A percentile compares a stretch with the other conserved stretches of the same genome.
Conservation (phyloP, 2,113 vertebrate species). For the Petromus typicus region DNA sequence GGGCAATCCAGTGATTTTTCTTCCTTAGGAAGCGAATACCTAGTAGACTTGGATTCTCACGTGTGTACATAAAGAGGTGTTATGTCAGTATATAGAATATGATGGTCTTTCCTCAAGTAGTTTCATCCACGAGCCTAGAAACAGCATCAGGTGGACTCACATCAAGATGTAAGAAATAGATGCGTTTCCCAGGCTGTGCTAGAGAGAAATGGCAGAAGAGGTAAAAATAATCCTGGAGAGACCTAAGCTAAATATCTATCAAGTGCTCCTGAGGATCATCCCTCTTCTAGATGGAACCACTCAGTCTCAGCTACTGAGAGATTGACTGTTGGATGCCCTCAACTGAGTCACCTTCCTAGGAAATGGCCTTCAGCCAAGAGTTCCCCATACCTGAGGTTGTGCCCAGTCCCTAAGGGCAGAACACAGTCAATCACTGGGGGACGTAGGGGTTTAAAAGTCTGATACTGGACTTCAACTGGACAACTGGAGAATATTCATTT, state of each 20-base stretch:
- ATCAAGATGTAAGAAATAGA: background rate
- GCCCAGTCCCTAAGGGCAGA: background rate
- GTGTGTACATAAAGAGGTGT: background rate
- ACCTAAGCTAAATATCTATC: background rate
- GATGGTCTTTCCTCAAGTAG: background rate
- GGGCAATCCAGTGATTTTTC: background rate
- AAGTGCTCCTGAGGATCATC: background rate
- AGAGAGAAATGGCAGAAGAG: background rate
- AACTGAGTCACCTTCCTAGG: background rate
- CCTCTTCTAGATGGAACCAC: background rate
- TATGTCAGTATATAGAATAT: background rate
- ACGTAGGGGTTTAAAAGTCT: background rate
- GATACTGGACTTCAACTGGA: background rate
- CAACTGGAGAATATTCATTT: background rate
- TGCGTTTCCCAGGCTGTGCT: background rate
- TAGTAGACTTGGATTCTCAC: background rate
- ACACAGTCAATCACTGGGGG: background rate
- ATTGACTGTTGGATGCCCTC: background rate
- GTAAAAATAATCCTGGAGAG: background rate
- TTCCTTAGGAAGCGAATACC: background rate
- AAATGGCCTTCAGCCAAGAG: background rate
- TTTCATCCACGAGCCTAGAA: conserved; percentile 8
- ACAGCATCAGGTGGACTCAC: background rate
- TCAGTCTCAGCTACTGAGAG: background rate
- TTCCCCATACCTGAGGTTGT: background rate